phyloP scores from a whole-genome alignment of 2,113 vertebrate genomes.

The Mungos mungo region DNA sequence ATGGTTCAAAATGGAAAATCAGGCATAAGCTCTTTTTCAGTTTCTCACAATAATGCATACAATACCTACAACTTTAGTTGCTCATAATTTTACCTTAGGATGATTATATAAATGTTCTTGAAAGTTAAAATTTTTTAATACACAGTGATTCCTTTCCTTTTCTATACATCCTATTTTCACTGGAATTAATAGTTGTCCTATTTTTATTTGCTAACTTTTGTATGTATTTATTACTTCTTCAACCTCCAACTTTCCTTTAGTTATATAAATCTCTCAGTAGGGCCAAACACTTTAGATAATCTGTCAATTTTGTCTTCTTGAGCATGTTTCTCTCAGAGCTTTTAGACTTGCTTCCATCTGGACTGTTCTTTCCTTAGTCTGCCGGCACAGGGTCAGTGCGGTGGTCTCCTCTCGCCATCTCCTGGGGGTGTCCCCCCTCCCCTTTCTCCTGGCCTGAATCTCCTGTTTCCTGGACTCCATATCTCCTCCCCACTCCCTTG shows the following conservation, averaged over 20 bases:
- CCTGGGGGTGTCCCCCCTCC: neutral
- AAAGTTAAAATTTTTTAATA: neutral
- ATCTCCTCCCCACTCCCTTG: neutral
- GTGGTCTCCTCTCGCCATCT: neutral
- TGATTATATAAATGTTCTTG: neutral
- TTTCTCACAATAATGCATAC: neutral
- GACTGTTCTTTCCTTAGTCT: neutral
- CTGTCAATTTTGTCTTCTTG: neutral
- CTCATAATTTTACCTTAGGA: neutral
- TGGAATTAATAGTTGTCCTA: neutral
- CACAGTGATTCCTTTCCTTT: neutral
- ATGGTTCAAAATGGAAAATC: neutral
- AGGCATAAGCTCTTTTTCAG: neutral
- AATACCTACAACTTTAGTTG: neutral
- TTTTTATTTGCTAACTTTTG: neutral
- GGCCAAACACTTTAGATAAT: neutral
- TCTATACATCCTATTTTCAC: neutral
- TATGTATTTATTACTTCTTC: neutral
- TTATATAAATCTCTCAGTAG: neutral
- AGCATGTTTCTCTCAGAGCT: neutral
- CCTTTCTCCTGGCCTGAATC: rapidly evolving
- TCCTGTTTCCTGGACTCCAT: neutral
- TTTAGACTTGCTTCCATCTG: neutral
- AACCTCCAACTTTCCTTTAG: neutral
- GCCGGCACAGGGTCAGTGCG: neutral